Percentiles rank a stretch among this genome's conserved stretches.
Evolutionary conservation across 2,113 vertebrate genomes (phyloP).

Genomic region (Phylloscopus trochiloides): DNA sequence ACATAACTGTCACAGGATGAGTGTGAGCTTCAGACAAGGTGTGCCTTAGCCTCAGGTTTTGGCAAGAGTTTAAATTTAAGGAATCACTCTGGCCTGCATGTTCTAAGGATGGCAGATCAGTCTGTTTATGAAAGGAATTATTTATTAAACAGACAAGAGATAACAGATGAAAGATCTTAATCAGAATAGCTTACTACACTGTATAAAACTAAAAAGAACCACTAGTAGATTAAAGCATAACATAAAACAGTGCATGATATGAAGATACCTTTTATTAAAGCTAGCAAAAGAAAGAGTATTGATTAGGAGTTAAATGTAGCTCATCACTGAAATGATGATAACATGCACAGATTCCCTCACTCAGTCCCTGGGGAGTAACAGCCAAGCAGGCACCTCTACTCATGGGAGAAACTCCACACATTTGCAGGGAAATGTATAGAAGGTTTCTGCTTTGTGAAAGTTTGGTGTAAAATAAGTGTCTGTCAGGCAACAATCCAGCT

Average conservation of each 20-base stretch:
- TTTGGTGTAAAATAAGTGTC: neutral
- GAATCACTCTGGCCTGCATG: fast-evolving
- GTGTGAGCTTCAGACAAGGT: neutral
- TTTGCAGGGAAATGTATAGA: neutral
- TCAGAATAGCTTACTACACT: neutral
- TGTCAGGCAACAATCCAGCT: neutral
- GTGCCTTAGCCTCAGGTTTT: neutral
- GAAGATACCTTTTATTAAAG: neutral
- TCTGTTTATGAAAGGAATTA: neutral
- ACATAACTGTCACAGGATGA: fast-evolving
- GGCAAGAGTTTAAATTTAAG: neutral
- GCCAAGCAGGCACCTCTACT: fast-evolving
- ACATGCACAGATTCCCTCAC: neutral
- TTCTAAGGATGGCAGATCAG: neutral
- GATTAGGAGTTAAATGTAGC: neutral
- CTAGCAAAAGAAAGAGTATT: neutral
- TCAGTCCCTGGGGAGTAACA: neutral
- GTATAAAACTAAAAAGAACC: neutral
- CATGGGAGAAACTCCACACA: neutral
- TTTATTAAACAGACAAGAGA: neutral
- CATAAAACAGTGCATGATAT: neutral
- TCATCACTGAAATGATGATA: fast-evolving
- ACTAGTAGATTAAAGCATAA: neutral
- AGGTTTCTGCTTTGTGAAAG: neutral
- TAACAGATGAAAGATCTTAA: neutral